Evolutionary conservation across 1,140 invertebrate species (phyloP).

Genomic region (Drosophila yakuba): DNA sequence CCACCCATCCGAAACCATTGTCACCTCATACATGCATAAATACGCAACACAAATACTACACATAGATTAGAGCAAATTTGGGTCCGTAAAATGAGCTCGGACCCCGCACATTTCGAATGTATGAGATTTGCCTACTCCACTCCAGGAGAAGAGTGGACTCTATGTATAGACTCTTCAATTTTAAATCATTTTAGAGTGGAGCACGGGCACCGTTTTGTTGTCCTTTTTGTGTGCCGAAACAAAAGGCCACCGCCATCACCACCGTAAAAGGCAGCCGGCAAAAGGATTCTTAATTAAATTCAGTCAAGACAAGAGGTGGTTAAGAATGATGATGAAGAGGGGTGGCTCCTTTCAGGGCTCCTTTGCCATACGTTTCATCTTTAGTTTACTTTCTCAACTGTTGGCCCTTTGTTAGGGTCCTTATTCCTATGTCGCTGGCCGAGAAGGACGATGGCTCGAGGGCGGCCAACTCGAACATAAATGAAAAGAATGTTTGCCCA

Average conservation of each 20-base stretch:
- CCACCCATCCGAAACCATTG: slow-evolving; percentile 11
- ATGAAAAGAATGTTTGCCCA: slow-evolving; percentile 69
- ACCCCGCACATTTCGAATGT: slow-evolving; percentile 51
- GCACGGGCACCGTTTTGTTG: slow-evolving; percentile 37
- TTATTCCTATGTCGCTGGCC: slow-evolving; percentile 60
- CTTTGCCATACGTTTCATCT: slow-evolving; percentile 47
- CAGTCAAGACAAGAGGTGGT: slow-evolving; percentile 63
- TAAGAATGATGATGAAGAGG: neutral
- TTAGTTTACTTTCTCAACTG: slow-evolving; percentile 51
- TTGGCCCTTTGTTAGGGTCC: slow-evolving; percentile 62
- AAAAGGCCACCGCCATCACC: slow-evolving; percentile 30
- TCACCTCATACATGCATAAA: slow-evolving; percentile 49
- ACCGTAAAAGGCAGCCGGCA: slow-evolving; percentile 51
- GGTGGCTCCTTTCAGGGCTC: neutral
- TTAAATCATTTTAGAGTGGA: slow-evolving; percentile 55
- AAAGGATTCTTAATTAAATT: slow-evolving; percentile 82
- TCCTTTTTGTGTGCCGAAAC: slow-evolving; percentile 65
- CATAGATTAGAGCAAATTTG: slow-evolving; percentile 41
- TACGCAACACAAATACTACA: slow-evolving; percentile 42
- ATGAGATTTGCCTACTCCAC: slow-evolving; percentile 23
- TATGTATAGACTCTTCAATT: slow-evolving; percentile 25
- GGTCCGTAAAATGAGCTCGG: slow-evolving; percentile 27
- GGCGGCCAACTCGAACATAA: slow-evolving; percentile 54
- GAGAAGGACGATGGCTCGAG: slow-evolving; percentile 38
- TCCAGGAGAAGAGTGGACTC: no score